Base-by-base conservation (phyloP, 1,140 invertebrate species). In the Drosophila leontia region DNA sequence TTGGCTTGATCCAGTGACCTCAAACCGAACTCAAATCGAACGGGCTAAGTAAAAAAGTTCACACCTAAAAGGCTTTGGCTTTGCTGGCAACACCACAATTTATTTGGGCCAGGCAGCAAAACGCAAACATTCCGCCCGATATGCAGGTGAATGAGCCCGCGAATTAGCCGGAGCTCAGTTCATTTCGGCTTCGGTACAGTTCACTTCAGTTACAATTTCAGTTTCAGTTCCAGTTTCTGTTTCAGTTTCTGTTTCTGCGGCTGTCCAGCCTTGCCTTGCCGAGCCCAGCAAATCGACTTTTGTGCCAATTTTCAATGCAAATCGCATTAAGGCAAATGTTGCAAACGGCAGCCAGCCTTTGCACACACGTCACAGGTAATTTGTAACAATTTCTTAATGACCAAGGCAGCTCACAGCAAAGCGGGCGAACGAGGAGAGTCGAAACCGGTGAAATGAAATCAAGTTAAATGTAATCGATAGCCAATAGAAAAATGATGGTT, bases 261-360 rank as follows among this genome's bases (percentile, higher is more conserved):
- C 37, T 58, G 42, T 34, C 23, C 64, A 23, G 50, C 34, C 45
- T 72, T 72, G 68, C 75, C 75, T 61, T 59, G 75, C 67, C 76
- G 65, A 48, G 75, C 44, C 65, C 59, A 78, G 59, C 68, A 79
- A 79, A 72, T 79, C 75, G 75, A 79, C 76, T 79, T 64, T 79
- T 79, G 76, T 79, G 76, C 76, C 75, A 78, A 64, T 78, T 79
- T 79, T 72, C 75, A 79, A 79, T 79, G 76, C 75, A 79, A 79
- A 79, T 79, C 76, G 76, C 76, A 79, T 78, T 79, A 79, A 63
- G 76, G 67, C 76, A 78, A 79, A 78, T 78, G 76, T 79, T 79
- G 75, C 76, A 79, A 79, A 78, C 75, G 75, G 67, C 76, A 71
- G 45, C 47, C 55, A 60, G 29, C 58, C 44, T 78, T 64, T 62